Evolutionary conservation across 2,797 vertebrate species (phyloP), one percentile per base, ranked within the genome.

Genomic region (Ambastaia sidthimunki): DNA sequence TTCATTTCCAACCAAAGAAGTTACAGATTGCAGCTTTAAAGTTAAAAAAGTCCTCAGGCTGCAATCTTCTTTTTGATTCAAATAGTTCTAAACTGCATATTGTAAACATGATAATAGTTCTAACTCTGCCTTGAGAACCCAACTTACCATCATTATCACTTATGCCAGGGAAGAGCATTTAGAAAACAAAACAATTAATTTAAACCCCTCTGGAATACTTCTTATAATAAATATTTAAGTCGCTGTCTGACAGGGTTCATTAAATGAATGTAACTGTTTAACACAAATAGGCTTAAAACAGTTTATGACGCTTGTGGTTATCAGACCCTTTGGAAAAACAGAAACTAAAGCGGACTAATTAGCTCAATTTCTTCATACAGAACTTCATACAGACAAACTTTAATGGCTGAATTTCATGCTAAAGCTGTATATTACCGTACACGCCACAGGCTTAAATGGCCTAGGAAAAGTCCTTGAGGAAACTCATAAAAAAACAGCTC

Each of bases 171-270:
- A 59, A 69, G 37, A 59, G 28, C 52, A 68, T 76, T 59, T 16
- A 31, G 13, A 60, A 78, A 78, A 78, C 76, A 71, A 62, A 70
- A 52, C 67, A 71, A 71, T 71, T 41, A 71, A 71, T 78, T 63
- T 71, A 65, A 78, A 63, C 28, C 76, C 57, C 68, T 60, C 25
- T 52, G 68, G 76, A 71, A 71, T 54, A 62, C 16, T 71, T 19
- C 47, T 11, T 63, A 31, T 71, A 52, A 48, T 41, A 63, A 71
- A 78, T 54, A 70, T 59, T n/a, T 31, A 59, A 50, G 75, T 34
- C n/a, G n/a, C 41, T 60, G 28, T 78, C 57, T 71, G 62, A 78
- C 57, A 54, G 28, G 63, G 28, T 18, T 21, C 68, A 62, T 71
- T 78, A 71, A 25, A 62, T 67, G 48, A 66, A 41, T 70, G 63